Evolutionary conservation across 2,888 invertebrate species (phyloP).

Genomic region (Cetonia aurata): DNA sequence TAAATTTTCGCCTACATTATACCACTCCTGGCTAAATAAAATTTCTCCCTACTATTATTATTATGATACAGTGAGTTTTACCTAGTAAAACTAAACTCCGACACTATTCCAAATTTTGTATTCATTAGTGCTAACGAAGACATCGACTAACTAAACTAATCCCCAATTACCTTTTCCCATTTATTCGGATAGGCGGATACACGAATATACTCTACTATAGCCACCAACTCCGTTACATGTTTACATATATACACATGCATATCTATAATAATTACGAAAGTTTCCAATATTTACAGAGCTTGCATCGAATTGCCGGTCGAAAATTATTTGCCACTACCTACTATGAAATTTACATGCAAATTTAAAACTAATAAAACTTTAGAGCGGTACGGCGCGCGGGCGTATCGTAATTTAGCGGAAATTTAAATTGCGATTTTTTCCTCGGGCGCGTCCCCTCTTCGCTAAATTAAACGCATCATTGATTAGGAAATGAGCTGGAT

Average conservation of each 20-base stretch:
- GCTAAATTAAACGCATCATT: conserved; percentile 38
- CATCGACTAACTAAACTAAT: conserved; percentile 13
- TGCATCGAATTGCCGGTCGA: neutral
- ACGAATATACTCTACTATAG: neutral
- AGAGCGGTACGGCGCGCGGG: neutral
- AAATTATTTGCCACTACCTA: conserved; percentile 12
- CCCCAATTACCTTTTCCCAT: conserved; percentile 21
- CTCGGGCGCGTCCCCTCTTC: conserved; percentile 2
- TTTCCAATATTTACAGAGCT: conserved; percentile 5
- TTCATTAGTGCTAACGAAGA: too few species aligned
- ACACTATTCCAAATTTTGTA: too few species aligned
- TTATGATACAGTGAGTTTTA: too few species aligned
- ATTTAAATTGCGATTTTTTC: conserved; percentile 34
- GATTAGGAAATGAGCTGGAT: conserved; percentile 31
- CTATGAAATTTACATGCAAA: conserved; percentile 33
- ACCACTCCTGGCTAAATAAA: too few species aligned
- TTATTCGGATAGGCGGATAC: neutral
- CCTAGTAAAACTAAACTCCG: too few species aligned
- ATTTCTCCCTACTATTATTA: too few species aligned
- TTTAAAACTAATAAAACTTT: conserved; percentile 38
- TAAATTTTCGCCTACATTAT: too few species aligned
- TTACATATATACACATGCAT: neutral
- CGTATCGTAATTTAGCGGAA: conserved; percentile 25
- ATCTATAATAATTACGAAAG: conserved; percentile 20
- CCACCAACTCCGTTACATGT: too few species aligned